Percentiles rank a stretch among this genome's conserved stretches.
Evolutionary conservation across 2,797 vertebrate genomes (phyloP).

Genomic region (Sebastes iracundus): DNA sequence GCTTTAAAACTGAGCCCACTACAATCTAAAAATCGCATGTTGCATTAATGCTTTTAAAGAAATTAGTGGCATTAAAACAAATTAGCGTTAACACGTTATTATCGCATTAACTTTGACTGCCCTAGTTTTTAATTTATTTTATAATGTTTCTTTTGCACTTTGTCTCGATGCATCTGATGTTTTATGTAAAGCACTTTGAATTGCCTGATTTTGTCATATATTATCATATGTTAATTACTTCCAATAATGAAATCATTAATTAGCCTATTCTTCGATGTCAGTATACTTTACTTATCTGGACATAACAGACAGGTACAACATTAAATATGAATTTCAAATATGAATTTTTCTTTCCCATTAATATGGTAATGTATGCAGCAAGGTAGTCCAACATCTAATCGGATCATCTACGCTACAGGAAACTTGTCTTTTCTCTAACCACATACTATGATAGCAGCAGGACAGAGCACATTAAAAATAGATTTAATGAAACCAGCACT

Average conservation of each 20-base stretch:
- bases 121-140: no score
- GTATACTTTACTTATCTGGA: neutral
- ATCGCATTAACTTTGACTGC: no score
- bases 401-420: constrained; percentile 20
- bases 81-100: no score
- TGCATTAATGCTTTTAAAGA: no score
- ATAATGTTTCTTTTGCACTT: no score
- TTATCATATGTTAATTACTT: neutral
- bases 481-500: constrained; percentile 57
- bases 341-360: constrained; percentile 12
- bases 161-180: no score
- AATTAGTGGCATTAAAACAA: no score
- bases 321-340: neutral
- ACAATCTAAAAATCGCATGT: no score
- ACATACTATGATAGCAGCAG: constrained; percentile 7
- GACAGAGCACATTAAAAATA: constrained; percentile 32
- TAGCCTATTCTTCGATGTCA: neutral
- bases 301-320: neutral
- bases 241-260: neutral
- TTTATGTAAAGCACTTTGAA: no score
- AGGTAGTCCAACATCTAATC: constrained; percentile 17
- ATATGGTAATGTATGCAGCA: neutral
- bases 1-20: no score
- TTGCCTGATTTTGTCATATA: neutral
- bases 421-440: neutral